A percentile compares a stretch with the other conserved stretches of the same genome.
Conservation (phyloP, 2,797 vertebrate species). For the Poecilia velifera region DNA sequence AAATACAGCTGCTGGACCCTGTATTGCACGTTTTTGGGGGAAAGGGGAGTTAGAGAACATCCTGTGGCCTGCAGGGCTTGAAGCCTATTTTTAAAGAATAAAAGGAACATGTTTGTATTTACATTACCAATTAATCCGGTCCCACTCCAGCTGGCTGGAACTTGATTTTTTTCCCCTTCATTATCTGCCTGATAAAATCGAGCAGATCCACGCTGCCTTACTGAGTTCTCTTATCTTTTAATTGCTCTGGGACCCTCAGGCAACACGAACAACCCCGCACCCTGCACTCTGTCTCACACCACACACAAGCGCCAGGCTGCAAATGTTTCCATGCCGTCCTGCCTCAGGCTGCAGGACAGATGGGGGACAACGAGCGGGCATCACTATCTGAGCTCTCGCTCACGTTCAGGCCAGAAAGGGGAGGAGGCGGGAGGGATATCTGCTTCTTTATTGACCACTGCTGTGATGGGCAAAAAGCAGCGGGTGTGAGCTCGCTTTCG, state of each 20-base stretch:
- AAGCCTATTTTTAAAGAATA: constrained; percentile 13
- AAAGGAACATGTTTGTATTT: constrained; percentile 57
- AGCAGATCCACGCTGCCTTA: constrained; percentile 49
- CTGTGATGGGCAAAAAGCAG: constrained; percentile 24
- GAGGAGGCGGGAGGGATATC: constrained; percentile 12
- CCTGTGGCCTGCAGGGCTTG: constrained; percentile 3
- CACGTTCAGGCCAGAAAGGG: constrained; percentile 22
- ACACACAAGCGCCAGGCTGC: constrained; percentile 18
- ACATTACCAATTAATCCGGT: constrained; percentile 56
- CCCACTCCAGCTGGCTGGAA: constrained; percentile 23
- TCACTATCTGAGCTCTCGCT: constrained; percentile 38
- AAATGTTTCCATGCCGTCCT: constrained; percentile 45
- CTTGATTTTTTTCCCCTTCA: constrained; percentile 17
- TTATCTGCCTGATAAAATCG: constrained; percentile 61
- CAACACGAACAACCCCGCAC: constrained; percentile 42
- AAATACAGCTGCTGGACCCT: not conserved
- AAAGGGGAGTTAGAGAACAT: not conserved
- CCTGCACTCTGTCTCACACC: constrained; percentile 37
- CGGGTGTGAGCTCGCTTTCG: constrained; percentile 22
- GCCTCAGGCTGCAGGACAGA: constrained; percentile 43
- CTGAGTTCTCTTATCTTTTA: constrained; percentile 72
- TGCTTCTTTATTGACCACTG: constrained; percentile 12
- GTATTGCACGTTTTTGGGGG: not conserved
- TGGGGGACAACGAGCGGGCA: constrained; percentile 11
- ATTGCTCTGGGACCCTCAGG: constrained; percentile 69